Evolutionary conservation across 2,888 invertebrate species (phyloP).

Genomic region (Leucania comma): DNA sequence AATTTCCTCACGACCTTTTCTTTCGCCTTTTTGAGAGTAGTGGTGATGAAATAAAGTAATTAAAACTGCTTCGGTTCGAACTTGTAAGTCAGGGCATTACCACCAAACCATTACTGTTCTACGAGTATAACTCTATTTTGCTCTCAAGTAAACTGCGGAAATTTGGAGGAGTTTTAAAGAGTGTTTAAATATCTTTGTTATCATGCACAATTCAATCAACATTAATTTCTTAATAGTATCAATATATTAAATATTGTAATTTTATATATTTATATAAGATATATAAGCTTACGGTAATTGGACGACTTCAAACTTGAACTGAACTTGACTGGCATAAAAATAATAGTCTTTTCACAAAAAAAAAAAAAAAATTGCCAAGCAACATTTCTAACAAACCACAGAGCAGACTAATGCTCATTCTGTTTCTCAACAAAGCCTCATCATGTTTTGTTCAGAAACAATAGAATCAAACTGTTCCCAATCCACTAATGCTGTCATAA

Average conservation of each 20-base stretch:
- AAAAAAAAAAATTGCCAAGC: not conserved
- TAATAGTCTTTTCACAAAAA: not conserved
- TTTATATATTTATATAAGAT: too few relatives aligned
- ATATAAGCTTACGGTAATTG: too few relatives aligned
- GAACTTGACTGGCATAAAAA: not conserved
- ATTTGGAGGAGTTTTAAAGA: not conserved
- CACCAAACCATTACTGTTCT: too few relatives aligned
- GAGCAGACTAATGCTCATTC: not conserved
- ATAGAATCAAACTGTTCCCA: not conserved
- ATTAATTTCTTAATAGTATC: not conserved
- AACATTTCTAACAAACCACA: not conserved
- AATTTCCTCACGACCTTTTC: too few relatives aligned
- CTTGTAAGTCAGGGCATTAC: not conserved
- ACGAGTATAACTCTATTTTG: too few relatives aligned
- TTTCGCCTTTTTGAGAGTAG: too few relatives aligned
- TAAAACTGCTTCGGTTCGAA: too few relatives aligned
- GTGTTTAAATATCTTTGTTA: too few relatives aligned
- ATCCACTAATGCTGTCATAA: not conserved
- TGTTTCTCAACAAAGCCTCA: not conserved
- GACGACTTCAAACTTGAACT: too few relatives aligned
- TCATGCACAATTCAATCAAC: not conserved
- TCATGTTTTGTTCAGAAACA: not conserved
- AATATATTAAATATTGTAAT: too few relatives aligned
- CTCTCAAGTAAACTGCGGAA: too few relatives aligned
- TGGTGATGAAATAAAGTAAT: too few relatives aligned